phyloP scores from a whole-genome alignment of 2,113 vertebrate genomes.

The Polypterus bichir region DNA sequence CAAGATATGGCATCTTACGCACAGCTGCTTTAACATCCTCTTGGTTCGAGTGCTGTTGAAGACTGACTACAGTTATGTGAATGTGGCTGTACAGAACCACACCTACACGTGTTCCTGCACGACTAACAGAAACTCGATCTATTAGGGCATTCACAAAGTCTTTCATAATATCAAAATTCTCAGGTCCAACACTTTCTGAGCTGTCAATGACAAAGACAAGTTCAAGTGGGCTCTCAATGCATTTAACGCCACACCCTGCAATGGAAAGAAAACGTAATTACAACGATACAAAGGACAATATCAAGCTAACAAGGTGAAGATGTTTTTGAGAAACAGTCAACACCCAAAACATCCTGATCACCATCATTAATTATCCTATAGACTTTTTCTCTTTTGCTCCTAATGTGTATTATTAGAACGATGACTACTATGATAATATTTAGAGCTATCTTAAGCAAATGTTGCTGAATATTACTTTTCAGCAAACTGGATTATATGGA shows the following conservation, averaged over 20 bases:
- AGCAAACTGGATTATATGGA: too few relatives aligned
- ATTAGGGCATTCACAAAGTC: slow-evolving; percentile 60
- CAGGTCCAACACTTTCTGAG: slow-evolving; percentile 70
- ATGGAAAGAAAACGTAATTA: slow-evolving; percentile 7
- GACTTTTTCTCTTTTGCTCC: too few relatives aligned
- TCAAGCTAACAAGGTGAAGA: too few relatives aligned
- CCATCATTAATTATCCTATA: too few relatives aligned
- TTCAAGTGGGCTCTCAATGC: slow-evolving; percentile 59
- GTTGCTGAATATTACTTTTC: too few relatives aligned
- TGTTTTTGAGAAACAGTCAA: too few relatives aligned
- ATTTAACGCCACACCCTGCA: slow-evolving; percentile 66
- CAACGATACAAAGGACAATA: background rate
- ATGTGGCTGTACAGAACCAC: slow-evolving; percentile 71
- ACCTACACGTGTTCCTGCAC: slow-evolving; percentile 40
- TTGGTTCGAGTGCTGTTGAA: slow-evolving; percentile 45
- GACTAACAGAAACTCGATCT: slow-evolving; percentile 41
- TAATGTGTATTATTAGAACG: too few relatives aligned
- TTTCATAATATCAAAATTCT: slow-evolving; percentile 68
- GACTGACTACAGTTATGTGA: slow-evolving; percentile 44
- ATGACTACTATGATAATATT: too few relatives aligned
- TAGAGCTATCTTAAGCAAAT: too few relatives aligned
- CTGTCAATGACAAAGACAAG: slow-evolving; percentile 78
- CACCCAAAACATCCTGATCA: too few relatives aligned
- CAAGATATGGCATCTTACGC: slow-evolving; percentile 61
- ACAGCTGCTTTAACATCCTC: slow-evolving; percentile 47